Evolutionary conservation across 2,888 invertebrate genomes (phyloP).

Genomic region (Acleris literana): DNA sequence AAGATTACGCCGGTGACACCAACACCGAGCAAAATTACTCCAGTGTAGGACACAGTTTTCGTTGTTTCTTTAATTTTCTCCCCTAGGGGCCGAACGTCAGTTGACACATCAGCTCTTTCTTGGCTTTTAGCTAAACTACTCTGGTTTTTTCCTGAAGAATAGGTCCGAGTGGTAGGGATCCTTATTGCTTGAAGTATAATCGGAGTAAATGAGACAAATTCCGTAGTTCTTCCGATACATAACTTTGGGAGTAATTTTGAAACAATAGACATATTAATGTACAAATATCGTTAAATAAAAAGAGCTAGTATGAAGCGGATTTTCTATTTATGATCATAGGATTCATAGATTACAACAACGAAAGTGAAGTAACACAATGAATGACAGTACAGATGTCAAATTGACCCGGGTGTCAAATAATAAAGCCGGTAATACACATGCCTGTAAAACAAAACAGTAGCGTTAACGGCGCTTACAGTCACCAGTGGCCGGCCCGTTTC

Average conservation of each 20-base stretch:
- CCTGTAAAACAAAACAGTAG: no score
- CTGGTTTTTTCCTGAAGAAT: constrained; percentile 55
- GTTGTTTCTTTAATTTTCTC: constrained; percentile 95
- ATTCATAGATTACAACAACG: not conserved
- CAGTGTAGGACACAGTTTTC: constrained; percentile 93
- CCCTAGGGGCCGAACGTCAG: constrained; percentile 86
- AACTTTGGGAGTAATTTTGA: constrained; percentile 67
- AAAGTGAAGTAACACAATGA: no score
- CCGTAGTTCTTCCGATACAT: constrained; percentile 52
- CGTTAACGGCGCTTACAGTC: no score
- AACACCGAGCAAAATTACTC: constrained; percentile 91
- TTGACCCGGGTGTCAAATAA: no score
- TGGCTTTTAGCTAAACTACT: constrained; percentile 65
- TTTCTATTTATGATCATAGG: not conserved
- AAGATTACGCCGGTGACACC: constrained; percentile 92
- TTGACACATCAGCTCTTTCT: constrained; percentile 72
- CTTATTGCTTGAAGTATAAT: constrained; percentile 52
- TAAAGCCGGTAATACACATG: no score
- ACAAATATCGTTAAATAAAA: not conserved
- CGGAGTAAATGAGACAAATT: constrained; percentile 54
- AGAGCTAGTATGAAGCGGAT: not conserved
- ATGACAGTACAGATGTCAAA: no score
- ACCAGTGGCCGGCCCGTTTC: no score
- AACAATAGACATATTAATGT: constrained; percentile 65
- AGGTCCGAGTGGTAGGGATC: constrained; percentile 52